These are phyloP conservation scores for Syndactyla subalaris DNA, from an alignment of 2,797 vertebrate species.

Conservation along the genomic window DNA sequence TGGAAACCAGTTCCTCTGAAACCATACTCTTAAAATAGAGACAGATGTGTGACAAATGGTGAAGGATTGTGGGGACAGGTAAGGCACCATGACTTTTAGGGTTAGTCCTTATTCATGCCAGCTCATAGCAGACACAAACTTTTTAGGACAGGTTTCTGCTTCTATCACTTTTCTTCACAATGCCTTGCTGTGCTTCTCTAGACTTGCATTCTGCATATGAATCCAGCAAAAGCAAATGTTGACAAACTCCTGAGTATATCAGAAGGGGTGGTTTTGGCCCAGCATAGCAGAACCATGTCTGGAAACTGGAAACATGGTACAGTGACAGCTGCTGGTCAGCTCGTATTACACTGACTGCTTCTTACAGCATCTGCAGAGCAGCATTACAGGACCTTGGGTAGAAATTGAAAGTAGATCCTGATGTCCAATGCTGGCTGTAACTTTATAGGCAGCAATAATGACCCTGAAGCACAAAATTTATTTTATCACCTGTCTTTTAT, in stretches of 20 bases:
- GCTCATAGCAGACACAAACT: background rate
- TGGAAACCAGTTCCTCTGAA: background rate
- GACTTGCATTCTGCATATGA: background rate
- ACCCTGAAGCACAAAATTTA: slow-evolving; percentile 43
- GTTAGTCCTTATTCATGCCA: background rate
- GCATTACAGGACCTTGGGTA: background rate
- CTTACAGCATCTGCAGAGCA: background rate
- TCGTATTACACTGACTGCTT: background rate
- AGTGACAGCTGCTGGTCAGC: slow-evolving; percentile 27
- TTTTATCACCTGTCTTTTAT: slow-evolving; percentile 66
- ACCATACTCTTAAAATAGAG: background rate
- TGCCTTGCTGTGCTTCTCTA: background rate
- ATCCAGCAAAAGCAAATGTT: background rate
- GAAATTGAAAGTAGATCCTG: background rate
- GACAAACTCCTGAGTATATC: background rate
- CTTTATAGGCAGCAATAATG: slow-evolving; percentile 58
- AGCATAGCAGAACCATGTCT: background rate
- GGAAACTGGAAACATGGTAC: background rate
- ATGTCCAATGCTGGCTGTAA: background rate
- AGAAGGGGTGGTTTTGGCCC: background rate
- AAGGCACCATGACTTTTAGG: background rate
- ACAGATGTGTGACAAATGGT: background rate
- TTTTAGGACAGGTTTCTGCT: background rate
- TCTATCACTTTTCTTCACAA: background rate
- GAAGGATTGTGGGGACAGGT: background rate